Evolutionary conservation across 2,888 invertebrate genomes (phyloP), one percentile per base, ranked within the genome.

Genomic region (Orchestes rusci): DNA sequence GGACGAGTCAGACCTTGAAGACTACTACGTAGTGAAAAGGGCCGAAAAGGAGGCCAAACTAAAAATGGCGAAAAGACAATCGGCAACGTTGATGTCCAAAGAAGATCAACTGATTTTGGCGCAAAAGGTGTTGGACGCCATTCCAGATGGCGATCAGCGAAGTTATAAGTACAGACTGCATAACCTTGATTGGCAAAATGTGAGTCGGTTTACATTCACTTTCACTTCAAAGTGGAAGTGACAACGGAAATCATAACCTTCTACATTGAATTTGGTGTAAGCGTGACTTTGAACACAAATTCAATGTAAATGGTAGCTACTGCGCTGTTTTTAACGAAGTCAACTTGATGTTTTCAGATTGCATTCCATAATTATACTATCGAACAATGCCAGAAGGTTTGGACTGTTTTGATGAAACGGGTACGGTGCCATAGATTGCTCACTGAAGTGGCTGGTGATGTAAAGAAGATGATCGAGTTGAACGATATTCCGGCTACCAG

Each of bases 351-450:
- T 42, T 54, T 54, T 27, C 53, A 70, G 70, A 61, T 73, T 45
- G 59, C 65, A 36, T 75, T 76, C 57, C 68, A 66, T 28, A 54
- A 64, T 36, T 73, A 73, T 54, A 56, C 70, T 2, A 62, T 66
- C 10, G 66, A 66, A 7, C 69, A 74, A 10, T 76, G 76, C 55
- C 69, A 70, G 52, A 61, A 64, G 16, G 70, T 70, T 41, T 75
- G 74, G 74, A 53, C 56, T 5, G 53, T 61, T 12, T 58, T 73
- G 13, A 65, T 68, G 43, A 70, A 68, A 50, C 60, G 70, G 53
- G 53, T 73, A 7, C 57, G 75, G 28, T 61, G 69, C 17, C 74
- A 67, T 56, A 59, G 75, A 27, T 36, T 73, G 5, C 56, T 76
- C 37, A 59, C 59, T 3, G 75, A 76, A 57, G 52, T 76, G 23